These are phyloP conservation scores for Bucco capensis DNA, from an alignment of 2,113 vertebrate species.

Conservation along the genomic window DNA sequence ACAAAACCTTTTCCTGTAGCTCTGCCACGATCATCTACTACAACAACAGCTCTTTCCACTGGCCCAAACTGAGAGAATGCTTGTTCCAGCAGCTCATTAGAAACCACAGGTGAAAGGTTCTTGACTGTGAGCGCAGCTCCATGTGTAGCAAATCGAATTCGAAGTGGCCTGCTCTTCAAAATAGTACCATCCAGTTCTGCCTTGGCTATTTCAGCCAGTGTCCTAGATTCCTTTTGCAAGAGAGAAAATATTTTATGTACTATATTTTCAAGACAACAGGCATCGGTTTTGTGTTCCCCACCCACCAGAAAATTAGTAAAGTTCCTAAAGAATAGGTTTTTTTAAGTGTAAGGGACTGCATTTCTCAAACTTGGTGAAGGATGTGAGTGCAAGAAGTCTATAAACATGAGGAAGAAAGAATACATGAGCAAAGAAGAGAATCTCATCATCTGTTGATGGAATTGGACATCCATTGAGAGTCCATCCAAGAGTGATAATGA, in stretches of 20 bases:
- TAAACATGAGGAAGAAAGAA: too few relatives aligned
- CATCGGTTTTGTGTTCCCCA: neutral
- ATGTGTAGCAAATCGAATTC: conserved; percentile 92
- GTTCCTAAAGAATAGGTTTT: too few relatives aligned
- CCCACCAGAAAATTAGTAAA: rapidly evolving
- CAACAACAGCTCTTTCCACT: conserved; percentile 91
- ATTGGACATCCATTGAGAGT: too few relatives aligned
- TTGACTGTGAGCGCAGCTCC: conserved; percentile 89
- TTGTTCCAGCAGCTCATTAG: conserved; percentile 96
- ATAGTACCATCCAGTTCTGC: conserved; percentile 92
- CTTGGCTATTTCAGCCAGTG: conserved; percentile 95
- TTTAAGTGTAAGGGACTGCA: too few relatives aligned
- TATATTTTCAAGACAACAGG: neutral
- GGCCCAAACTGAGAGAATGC: conserved; percentile 93
- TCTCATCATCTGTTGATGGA: too few relatives aligned
- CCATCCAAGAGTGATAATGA: too few relatives aligned
- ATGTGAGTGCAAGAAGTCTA: too few relatives aligned
- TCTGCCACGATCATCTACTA: conserved; percentile 93
- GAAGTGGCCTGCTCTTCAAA: conserved; percentile 88
- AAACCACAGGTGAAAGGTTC: conserved; percentile 91
- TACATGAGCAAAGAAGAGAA: too few relatives aligned
- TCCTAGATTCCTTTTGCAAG: conserved; percentile 89
- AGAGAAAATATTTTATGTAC: conserved; percentile 39
- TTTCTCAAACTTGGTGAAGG: too few relatives aligned
- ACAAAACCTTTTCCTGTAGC: conserved; percentile 92